Conservation (phyloP, 2,888 invertebrate species). For the Phortica magna region DNA sequence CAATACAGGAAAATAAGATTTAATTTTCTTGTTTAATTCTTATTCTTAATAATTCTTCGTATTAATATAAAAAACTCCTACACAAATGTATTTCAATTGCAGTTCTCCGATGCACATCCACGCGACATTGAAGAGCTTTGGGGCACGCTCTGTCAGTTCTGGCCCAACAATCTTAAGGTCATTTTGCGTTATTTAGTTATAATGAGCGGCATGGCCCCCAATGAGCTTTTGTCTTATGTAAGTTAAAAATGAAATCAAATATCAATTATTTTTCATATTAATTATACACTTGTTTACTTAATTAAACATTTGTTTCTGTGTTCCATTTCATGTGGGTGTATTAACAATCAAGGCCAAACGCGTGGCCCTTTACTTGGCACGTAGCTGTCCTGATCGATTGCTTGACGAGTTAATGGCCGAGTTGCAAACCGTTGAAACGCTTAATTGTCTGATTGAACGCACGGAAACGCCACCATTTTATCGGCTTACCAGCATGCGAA, state of each 20-base stretch:
- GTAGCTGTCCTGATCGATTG: constrained; percentile 93
- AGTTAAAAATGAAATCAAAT: constrained; percentile 76
- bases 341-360: constrained; percentile 88
- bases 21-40: neutral
- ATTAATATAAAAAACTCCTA: neutral
- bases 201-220: constrained; percentile 98
- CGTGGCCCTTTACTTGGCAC: constrained; percentile 94
- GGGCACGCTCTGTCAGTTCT: constrained; percentile 96
- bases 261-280: constrained; percentile 1
- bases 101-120: constrained; percentile 97
- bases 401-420: constrained; percentile 99
- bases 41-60: neutral
- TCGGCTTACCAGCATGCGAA: constrained; percentile 93
- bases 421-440: constrained; percentile 96
- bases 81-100: constrained; percentile 43
- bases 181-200: constrained; percentile 97
- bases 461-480: constrained; percentile 99
- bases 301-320: constrained; percentile 21
- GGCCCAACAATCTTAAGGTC: constrained; percentile 98
- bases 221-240: constrained; percentile 93
- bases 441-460: constrained; percentile 96
- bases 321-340: constrained; percentile 15
- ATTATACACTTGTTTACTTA: constrained; percentile 7
- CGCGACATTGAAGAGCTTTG: constrained; percentile 97
- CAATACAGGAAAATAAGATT: neutral